Conservation (phyloP, 2,797 vertebrate species). For the Epinephelus malabaricus region DNA sequence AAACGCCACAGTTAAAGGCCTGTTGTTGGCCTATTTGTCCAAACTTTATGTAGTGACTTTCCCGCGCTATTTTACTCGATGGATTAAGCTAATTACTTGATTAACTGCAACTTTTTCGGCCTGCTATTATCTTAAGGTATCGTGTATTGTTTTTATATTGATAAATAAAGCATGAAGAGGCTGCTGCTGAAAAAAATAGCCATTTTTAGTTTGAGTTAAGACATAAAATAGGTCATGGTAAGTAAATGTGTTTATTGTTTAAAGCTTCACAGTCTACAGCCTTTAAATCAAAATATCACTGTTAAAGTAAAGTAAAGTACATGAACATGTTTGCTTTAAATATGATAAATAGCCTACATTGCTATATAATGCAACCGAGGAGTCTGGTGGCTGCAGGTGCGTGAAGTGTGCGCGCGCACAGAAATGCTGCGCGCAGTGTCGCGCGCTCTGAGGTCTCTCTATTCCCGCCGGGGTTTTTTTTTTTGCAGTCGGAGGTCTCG, state of each 20-base stretch:
- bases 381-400: conserved; percentile 24
- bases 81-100: neutral
- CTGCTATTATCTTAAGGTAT: accelerated
- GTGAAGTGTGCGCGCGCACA: conserved; percentile 53
- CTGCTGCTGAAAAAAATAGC: neutral
- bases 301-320: too few relatives aligned
- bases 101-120: neutral
- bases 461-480: neutral
- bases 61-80: neutral
- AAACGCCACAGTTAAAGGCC: neutral
- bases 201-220: too few relatives aligned
- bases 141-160: neutral
- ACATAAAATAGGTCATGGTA: too few relatives aligned
- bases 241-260: too few relatives aligned
- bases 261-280: neutral
- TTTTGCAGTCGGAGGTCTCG: conserved; percentile 24
- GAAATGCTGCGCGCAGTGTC: conserved; percentile 15
- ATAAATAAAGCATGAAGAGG: neutral
- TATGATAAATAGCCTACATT: neutral
- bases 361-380: neutral
- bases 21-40: neutral
- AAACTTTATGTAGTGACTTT: neutral
- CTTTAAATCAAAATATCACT: neutral
- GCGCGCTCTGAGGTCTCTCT: conserved; percentile 44
- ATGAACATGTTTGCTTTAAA: too few relatives aligned